Evolutionary conservation across 64 coral and sea anemone genomes (phyloP), one percentile per base, ranked within the genome.

Genomic region (Orbicella faveolata): DNA sequence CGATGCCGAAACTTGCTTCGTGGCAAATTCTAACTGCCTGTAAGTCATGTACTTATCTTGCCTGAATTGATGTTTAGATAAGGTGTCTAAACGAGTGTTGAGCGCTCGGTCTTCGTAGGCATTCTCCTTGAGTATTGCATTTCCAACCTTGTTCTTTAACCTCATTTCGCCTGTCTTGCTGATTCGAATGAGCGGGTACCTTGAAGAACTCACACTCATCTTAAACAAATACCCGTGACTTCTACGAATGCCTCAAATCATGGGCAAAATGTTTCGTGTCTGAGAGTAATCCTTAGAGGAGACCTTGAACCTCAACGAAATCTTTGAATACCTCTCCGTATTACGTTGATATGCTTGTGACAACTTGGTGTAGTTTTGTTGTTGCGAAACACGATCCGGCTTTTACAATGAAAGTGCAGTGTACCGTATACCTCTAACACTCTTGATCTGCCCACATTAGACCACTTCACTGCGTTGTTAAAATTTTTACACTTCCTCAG

Each of bases 11-110:
- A 97, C 93, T 4, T 89, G 88, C 73, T 94, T 97, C 1, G 88
- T 97, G 26, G 95, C 95, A 64, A 97, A 97, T 7, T 97, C 92
- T 20, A 97, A 61, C 85, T 97, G 95, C 61, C 95, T 88, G 37
- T 93, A 97, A 73, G 95, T 97, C 88, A 97, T 90, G 39, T 97
- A 97, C 33, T 97, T 93, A 63, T 94, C 95, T 39, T 97, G 92
- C 48, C 95, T 90, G 78, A 76, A 87, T 79, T 88, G 89, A 19
- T 97, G 95, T 65, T 81, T 94, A 13, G 72, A 83, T 6, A 97
- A 78, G 1, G 74, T 88, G 86, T 90, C 83, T 2, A 97, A 83
- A 52, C 70, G 89, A 23, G 95, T 87, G 63, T 83, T 85, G 34
- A 97, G 62, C 18, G 95, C 91, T 72, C 95, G 79, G 13, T 97